A percentile compares a stretch with the other conserved stretches of the same genome.
phyloP scores from a whole-genome alignment of 2,113 vertebrate species.

The Syrrhaptes paradoxus region DNA sequence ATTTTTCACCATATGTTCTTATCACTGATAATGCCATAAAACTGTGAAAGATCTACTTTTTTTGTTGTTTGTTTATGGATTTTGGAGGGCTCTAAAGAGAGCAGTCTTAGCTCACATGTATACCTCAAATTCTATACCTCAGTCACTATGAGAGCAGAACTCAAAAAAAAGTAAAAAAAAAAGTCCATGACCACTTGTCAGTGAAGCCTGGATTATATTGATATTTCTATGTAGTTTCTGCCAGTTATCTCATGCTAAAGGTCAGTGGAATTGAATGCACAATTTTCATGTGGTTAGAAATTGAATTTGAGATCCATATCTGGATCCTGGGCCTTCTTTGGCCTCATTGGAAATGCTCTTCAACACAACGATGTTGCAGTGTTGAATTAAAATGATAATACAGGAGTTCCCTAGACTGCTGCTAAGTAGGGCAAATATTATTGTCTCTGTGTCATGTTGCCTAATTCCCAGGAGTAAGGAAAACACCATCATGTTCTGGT shows the following conservation, averaged over 20 bases:
- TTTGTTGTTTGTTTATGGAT: background rate
- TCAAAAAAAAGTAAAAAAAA: background rate
- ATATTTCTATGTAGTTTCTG: background rate
- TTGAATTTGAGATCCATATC: background rate
- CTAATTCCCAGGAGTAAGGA: background rate
- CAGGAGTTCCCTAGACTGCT: background rate
- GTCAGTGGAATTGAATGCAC: background rate
- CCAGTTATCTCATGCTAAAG: background rate
- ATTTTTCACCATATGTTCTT: background rate
- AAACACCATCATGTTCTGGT: background rate
- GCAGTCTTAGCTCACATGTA: background rate
- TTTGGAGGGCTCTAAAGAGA: background rate
- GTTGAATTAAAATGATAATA: background rate
- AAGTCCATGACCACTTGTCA: background rate
- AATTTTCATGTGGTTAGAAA: background rate
- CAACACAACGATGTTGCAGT: background rate
- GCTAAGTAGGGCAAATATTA: background rate
- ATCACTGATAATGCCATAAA: background rate
- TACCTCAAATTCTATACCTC: background rate
- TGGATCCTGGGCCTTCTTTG: background rate
- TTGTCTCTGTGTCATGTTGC: background rate
- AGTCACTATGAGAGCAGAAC: background rate
- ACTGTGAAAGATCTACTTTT: background rate
- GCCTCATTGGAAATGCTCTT: background rate
- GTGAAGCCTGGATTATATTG: background rate